These are phyloP conservation scores for Drosophila borealis DNA, from an alignment of 2,888 invertebrate genomes.

Conservation along the genomic window DNA sequence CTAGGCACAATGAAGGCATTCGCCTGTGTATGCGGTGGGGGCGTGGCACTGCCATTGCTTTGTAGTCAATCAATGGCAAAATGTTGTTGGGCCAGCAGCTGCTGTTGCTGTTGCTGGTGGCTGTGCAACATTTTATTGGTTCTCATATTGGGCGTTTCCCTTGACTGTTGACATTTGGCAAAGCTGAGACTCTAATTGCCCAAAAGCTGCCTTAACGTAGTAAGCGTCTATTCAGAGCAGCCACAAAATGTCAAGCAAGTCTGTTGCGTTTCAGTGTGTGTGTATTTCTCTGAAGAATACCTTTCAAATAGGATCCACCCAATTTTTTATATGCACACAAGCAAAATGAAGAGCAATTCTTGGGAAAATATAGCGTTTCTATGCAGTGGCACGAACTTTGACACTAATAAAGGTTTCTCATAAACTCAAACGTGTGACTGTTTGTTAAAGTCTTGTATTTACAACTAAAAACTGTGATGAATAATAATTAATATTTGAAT, in stretches of 20 bases:
- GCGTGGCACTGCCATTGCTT: slow-evolving; percentile 49
- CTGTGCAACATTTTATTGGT: slow-evolving; percentile 49
- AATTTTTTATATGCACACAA: not conserved
- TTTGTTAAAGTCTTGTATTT: too few species aligned
- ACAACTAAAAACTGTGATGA: too few species aligned
- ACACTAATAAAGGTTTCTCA: too few species aligned
- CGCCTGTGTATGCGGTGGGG: not conserved
- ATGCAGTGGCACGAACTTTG: too few species aligned
- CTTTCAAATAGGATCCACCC: not conserved
- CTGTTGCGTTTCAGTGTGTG: slow-evolving; percentile 2
- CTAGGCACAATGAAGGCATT: slow-evolving; percentile 25
- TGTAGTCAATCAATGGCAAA: slow-evolving; percentile 69
- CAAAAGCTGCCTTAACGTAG: slow-evolving; percentile 54
- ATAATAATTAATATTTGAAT: too few species aligned
- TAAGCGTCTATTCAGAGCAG: slow-evolving; percentile 21
- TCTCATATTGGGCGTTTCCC: slow-evolving; percentile 47
- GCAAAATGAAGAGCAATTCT: not conserved
- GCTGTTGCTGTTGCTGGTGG: slow-evolving; percentile 17
- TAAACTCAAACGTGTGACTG: too few species aligned
- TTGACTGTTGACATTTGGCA: slow-evolving; percentile 53
- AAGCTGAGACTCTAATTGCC: slow-evolving; percentile 49
- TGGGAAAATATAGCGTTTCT: too few species aligned
- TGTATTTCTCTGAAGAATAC: slow-evolving; percentile 1
- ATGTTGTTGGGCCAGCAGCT: slow-evolving; percentile 25
- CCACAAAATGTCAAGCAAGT: slow-evolving; percentile 19